Evolutionary conservation across 2,888 invertebrate genomes (phyloP).

Genomic region (Pandemis cinnamomeana): DNA sequence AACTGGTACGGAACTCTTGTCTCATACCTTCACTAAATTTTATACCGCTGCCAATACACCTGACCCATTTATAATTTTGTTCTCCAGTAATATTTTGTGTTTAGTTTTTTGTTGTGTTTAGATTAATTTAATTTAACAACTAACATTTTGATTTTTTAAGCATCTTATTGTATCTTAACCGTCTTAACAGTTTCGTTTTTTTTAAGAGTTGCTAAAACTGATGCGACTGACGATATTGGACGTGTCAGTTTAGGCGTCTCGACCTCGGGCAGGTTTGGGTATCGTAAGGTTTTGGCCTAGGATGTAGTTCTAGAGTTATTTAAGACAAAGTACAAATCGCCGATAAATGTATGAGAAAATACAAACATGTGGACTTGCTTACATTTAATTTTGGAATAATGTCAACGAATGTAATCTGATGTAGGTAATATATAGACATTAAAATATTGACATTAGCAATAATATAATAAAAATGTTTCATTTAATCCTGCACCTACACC

Average conservation of each 20-base stretch:
- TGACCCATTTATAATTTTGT: constrained; percentile 62
- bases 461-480: constrained; percentile 78
- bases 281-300: constrained; percentile 85
- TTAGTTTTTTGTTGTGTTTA: constrained; percentile 72
- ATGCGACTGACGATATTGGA: constrained; percentile 31
- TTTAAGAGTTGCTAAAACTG: constrained; percentile 30
- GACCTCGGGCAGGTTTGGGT: constrained; percentile 84
- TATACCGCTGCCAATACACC: constrained; percentile 51
- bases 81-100: constrained; percentile 66
- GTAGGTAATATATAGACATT: constrained; percentile 84
- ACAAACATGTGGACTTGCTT: constrained; percentile 79
- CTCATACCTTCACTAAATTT: constrained; percentile 44
- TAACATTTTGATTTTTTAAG: constrained; percentile 70
- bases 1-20: constrained; percentile 41
- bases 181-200: constrained; percentile 66
- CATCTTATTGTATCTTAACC: constrained; percentile 66
- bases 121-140: constrained; percentile 73
- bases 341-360: constrained; percentile 73
- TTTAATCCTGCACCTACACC: constrained; percentile 48
- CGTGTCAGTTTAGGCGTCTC: constrained; percentile 62
- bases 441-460: constrained; percentile 85
- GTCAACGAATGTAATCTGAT: constrained; percentile 86
- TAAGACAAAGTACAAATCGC: constrained; percentile 84
- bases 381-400: constrained; percentile 81
- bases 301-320: constrained; percentile 79